These are phyloP conservation scores for Brachyhypopomus occidentalis DNA, from an alignment of 2,113 vertebrate genomes.

Conservation along the genomic window DNA sequence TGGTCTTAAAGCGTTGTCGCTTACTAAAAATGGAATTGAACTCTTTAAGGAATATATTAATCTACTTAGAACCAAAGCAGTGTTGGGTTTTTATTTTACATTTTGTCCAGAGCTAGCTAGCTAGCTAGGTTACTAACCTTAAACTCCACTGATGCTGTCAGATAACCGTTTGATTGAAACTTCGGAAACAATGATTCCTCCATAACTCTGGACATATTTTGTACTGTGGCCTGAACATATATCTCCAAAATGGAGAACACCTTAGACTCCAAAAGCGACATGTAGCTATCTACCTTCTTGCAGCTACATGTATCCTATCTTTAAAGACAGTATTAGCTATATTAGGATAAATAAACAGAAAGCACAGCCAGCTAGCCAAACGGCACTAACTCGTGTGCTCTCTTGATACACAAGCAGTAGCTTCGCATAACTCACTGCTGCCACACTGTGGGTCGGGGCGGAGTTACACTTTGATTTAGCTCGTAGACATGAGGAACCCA, in stretches of 20 bases:
- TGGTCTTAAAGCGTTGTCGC: too few relatives aligned
- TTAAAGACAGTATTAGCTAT: background rate
- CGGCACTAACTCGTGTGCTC: too few relatives aligned
- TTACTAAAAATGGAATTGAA: too few relatives aligned
- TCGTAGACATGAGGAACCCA: too few relatives aligned
- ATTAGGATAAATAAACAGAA: background rate
- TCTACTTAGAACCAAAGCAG: too few relatives aligned
- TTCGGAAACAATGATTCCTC: background rate
- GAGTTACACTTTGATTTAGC: too few relatives aligned
- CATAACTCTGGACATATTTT: conserved; percentile 63
- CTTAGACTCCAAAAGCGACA: conserved; percentile 61
- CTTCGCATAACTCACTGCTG: too few relatives aligned
- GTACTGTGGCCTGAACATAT: conserved; percentile 56
- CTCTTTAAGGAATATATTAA: too few relatives aligned
- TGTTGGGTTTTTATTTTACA: too few relatives aligned
- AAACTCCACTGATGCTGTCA: background rate
- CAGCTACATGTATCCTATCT: background rate
- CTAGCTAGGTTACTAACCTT: background rate
- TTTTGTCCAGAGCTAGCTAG: background rate
- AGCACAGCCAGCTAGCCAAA: too few relatives aligned
- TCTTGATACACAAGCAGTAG: too few relatives aligned
- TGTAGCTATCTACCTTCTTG: background rate
- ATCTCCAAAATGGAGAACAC: conserved; percentile 63
- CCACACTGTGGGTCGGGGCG: too few relatives aligned
- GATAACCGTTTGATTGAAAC: background rate